These are phyloP conservation scores for Maccullochella peelii DNA, from an alignment of 2,113 vertebrate genomes.

Conservation along the genomic window DNA sequence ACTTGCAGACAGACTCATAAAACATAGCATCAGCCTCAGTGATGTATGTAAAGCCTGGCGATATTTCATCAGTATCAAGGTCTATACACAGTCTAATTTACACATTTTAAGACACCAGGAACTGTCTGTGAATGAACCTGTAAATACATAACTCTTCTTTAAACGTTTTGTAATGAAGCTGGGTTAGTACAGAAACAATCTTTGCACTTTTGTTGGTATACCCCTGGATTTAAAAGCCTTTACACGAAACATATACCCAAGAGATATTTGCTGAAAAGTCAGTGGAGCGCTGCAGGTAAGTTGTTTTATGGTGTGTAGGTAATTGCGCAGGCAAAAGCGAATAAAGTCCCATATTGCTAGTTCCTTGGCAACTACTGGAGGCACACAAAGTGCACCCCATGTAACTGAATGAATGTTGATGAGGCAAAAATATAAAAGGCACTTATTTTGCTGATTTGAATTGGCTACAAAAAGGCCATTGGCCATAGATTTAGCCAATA, in stretches of 20 bases:
- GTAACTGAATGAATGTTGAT: background rate
- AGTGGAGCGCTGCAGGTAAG: background rate
- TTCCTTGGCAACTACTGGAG: background rate
- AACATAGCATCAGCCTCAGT: slow-evolving; percentile 45
- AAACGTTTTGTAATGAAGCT: background rate
- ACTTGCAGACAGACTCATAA: slow-evolving; percentile 29
- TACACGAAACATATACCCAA: background rate
- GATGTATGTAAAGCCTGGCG: slow-evolving; percentile 13
- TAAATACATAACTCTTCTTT: background rate
- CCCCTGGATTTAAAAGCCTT: background rate
- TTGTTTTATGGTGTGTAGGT: background rate
- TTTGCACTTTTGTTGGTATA: background rate
- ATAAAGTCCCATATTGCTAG: background rate
- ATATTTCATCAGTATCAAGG: slow-evolving; percentile 16
- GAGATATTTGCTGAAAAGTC: background rate
- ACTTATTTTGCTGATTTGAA: background rate
- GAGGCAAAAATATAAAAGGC: background rate
- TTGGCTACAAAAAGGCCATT: background rate
- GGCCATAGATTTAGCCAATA: background rate
- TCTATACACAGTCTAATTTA: slow-evolving; percentile 6
- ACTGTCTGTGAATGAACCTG: background rate
- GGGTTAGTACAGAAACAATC: background rate
- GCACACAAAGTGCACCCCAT: background rate
- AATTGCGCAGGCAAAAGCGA: background rate
- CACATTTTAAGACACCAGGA: background rate